phyloP scores from a whole-genome alignment of 1,140 invertebrate species.

The Campodea augens region DNA sequence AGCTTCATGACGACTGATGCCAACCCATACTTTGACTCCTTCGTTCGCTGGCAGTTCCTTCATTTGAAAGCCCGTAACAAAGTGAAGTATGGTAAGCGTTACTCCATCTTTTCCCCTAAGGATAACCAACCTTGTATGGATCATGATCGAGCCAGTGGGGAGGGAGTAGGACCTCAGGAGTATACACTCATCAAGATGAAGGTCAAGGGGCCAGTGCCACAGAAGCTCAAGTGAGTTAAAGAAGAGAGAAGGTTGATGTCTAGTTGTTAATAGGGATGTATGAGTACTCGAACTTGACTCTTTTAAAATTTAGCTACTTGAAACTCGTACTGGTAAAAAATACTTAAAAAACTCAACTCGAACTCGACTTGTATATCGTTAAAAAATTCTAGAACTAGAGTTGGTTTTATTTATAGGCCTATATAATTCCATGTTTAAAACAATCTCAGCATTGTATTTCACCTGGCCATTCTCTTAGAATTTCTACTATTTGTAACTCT shows the following conservation, averaged over 20 bases:
- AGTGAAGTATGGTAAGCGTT: constrained; percentile 90
- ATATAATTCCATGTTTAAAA: too few relatives aligned
- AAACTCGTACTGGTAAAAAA: too few relatives aligned
- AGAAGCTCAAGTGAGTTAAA: constrained; percentile 37
- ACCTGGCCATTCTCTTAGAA: too few relatives aligned
- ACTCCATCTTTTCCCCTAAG: constrained; percentile 90
- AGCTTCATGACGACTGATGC: constrained; percentile 95
- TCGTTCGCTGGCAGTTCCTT: constrained; percentile 91
- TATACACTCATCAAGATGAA: constrained; percentile 95
- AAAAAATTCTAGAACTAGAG: too few relatives aligned
- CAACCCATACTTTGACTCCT: constrained; percentile 96
- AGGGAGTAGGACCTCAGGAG: constrained; percentile 94
- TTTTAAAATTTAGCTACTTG: too few relatives aligned
- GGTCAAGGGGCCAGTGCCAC: constrained; percentile 50
- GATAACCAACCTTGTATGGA: constrained; percentile 99
- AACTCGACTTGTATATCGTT: too few relatives aligned
- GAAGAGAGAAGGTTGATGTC: too few relatives aligned
- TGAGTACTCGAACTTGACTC: too few relatives aligned
- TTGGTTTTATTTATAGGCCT: too few relatives aligned
- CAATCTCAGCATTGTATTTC: too few relatives aligned
- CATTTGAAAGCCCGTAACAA: constrained; percentile 73
- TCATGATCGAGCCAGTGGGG: constrained; percentile 86
- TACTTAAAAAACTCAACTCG: too few relatives aligned
- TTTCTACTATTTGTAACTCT: too few relatives aligned
- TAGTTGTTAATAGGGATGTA: constrained; percentile 2